Base-by-base conservation (phyloP, 2,797 vertebrate species). In the Centropyge bicolor region DNA sequence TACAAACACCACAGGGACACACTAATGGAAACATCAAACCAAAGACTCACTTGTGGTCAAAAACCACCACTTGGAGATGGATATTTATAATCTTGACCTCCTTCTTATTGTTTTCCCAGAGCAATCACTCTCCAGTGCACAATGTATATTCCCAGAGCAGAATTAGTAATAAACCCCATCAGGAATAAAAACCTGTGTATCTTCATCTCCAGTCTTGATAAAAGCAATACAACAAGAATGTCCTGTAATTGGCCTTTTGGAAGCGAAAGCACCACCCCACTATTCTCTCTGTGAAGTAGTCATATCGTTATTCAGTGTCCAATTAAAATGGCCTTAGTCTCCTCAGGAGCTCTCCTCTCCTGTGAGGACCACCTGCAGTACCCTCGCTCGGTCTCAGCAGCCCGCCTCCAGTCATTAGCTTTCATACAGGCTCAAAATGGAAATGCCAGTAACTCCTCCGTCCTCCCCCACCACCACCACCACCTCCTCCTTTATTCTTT, bases 251-350 rank as follows among this genome's bases (percentile, higher is more conserved):
- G 88, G 87, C 89, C 85, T 89, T 84, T 78, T 74, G 75, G 71
- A 91, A 38, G 40, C 31, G 67, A 85, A 86, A 74, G 78, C 83
- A 64, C 81, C 87, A 36, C 75, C 74, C 51, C 16, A 19, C 79
- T 57, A 46, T 75, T 80, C 78, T 86, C 66, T 74, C 87, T 65
- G 81, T 86, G 87, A 89, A 83, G 85, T 27, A 80, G 82, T 89
- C 85, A 65, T 85, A 88, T 92, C 81, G 78, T 94, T 91, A 91
- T 92, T 92, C 86, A 86, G 87, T 70, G 88, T 88, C 92, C 93
- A 94, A 94, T 94, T 94, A 94, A 93, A 93, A 87, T 60, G 89
- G 71, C 82, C 88, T 78, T 43, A n/a, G 52, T 83, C 86, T 89
- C 86, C 63, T 76, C 85, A 76, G 88, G 88, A 88, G 88, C 71